These are phyloP conservation scores for Diacarnus erythraeanus DNA, from an alignment of 37 sponge, comb jelly and placozoan species.

Conservation along the genomic window DNA sequence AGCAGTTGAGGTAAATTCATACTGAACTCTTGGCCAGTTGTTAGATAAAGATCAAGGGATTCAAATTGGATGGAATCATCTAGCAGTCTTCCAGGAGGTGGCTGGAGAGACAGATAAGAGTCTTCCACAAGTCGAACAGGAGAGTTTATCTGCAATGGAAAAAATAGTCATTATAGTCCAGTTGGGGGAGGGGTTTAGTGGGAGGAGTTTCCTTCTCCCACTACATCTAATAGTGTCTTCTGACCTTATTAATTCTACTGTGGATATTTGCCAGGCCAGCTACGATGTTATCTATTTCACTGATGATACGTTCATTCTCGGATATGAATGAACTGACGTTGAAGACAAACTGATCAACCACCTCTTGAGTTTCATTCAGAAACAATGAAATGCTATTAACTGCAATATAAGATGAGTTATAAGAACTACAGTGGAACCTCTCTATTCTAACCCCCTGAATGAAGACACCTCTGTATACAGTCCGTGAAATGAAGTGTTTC, in stretches of 20 bases:
- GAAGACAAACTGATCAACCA: not conserved
- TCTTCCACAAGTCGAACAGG: slow-evolving; percentile 17
- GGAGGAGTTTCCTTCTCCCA: not conserved
- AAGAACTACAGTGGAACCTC: not conserved
- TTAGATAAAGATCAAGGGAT: slow-evolving; percentile 41
- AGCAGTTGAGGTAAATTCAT: slow-evolving; percentile 22
- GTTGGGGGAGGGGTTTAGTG: too few species aligned
- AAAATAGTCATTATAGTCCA: not conserved
- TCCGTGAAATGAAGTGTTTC: not conserved
- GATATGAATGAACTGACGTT: slow-evolving; percentile 17
- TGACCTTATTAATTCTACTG: slow-evolving; percentile 10
- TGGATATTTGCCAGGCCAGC: slow-evolving; percentile 38
- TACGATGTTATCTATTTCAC: slow-evolving; percentile 40
- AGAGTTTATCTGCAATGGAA: slow-evolving; percentile 31
- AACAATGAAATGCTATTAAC: slow-evolving; percentile 18
- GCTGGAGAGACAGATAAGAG: slow-evolving; percentile 56
- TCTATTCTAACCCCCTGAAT: not conserved
- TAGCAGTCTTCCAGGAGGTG: slow-evolving; percentile 33
- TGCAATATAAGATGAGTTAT: not conserved
- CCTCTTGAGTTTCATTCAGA: slow-evolving; percentile 1
- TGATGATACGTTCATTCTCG: slow-evolving; percentile 26
- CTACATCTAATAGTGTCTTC: too few species aligned
- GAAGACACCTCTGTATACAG: too few species aligned
- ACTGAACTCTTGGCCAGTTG: not conserved
- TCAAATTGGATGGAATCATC: slow-evolving; percentile 48